Conservation (phyloP, 2,797 vertebrate species). For the Pangasius larnaudii region DNA sequence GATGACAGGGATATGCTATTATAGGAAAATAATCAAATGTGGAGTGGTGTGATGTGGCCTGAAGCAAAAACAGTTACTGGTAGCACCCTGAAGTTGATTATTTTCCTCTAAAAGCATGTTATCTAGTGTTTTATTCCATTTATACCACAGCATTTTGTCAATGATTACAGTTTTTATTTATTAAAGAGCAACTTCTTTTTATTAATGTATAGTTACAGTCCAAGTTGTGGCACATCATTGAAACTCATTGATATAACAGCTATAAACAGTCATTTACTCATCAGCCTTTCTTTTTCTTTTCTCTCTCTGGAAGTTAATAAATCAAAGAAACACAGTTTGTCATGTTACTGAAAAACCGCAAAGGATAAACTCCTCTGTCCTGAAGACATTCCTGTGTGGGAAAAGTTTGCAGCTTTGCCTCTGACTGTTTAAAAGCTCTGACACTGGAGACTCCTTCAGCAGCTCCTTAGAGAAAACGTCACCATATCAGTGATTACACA, state of each 20-base stretch:
- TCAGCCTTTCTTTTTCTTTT: neutral
- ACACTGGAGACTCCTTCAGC: neutral
- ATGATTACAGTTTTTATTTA: neutral
- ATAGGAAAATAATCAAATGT: neutral
- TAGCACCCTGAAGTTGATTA: neutral
- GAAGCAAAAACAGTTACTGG: neutral
- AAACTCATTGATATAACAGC: neutral
- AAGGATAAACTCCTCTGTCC: neutral
- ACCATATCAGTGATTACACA: neutral
- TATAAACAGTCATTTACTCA: neutral
- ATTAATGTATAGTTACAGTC: neutral
- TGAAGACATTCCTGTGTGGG: neutral
- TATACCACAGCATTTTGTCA: no score
- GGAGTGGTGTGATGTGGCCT: neutral
- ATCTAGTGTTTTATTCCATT: no score
- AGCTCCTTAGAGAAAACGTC: neutral
- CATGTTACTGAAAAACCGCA: neutral
- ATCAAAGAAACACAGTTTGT: neutral
- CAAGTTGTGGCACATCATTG: neutral
- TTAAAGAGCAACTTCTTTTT: neutral
- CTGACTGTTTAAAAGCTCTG: neutral
- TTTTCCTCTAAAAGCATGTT: no score
- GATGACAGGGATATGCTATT: neutral
- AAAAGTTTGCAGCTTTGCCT: neutral
- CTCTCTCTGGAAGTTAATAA: neutral